Evolutionary conservation across 2,113 vertebrate genomes (phyloP), one percentile per base, ranked within the genome.

Genomic region (Corapipo altera): DNA sequence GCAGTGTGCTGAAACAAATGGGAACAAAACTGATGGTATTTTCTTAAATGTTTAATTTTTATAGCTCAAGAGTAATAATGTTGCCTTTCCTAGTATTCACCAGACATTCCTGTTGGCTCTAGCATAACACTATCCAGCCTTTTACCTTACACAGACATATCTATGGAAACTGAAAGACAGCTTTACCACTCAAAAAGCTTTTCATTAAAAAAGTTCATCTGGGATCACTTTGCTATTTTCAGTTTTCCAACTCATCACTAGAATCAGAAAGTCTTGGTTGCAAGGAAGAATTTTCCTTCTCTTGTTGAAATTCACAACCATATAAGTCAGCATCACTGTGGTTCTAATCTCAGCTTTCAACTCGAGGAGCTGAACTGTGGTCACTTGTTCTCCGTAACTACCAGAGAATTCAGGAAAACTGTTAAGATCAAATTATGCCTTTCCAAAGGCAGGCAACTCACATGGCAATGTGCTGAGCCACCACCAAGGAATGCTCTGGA

Each of bases 401-500:
- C 89, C 88, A 89, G 85, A 95, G 96, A 97, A 97, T 96, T 95
- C 93, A 96, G 95, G 95, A 97, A 98, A 98, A 95, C 96, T 97
- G 71, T 93, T 94, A 76, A 95, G 74, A 97, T 97, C 85, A 98
- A 97, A 96, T 94, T 96, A 94, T 91, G 93, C 95, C 97, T 97
- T 97, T 97, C 96, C 89, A 94, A 97, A 85, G 83, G 76, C 79
- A 91, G n/a, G 65, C 76, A 85, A 76, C 92, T 97, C 64, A 33
- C 88, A 91, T 96, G 85, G 95, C 87, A 97, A 86, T 86, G 32
- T 85, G 85, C 91, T 97, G 96, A 97, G 96, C 91, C 90, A 96
- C 96, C 95, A 96, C 95, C 85, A 96, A 95, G 97, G 97, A 98
- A 98, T 98, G 97, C 88, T 94, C 93, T 95, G 96, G 97, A 95